Percentiles rank a stretch among this genome's conserved stretches.
Conservation (phyloP, 1,140 invertebrate species). For the Brachionus rubens region DNA sequence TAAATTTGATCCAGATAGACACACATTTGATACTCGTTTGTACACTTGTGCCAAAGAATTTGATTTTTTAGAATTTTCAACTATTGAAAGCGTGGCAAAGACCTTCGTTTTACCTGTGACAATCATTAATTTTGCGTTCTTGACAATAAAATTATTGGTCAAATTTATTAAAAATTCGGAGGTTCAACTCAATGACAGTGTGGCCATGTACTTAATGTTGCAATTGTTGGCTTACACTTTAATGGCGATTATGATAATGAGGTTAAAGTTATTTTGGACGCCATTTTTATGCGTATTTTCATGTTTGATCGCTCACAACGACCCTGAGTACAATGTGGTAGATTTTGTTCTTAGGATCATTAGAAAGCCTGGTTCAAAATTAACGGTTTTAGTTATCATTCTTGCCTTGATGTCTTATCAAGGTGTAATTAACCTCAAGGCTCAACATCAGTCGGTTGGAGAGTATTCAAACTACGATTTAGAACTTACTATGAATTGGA, state of each 20-base stretch:
- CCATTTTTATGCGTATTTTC: conserved; percentile 74
- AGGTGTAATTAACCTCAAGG: conserved; percentile 61
- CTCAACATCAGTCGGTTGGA: conserved; percentile 62
- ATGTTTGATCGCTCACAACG: conserved; percentile 64
- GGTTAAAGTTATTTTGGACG: conserved; percentile 76
- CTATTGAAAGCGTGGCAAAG: conserved; percentile 48
- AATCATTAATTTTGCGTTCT: conserved; percentile 49
- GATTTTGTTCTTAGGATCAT: neutral
- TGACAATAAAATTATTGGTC: conserved; percentile 51
- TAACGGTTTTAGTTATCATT: conserved; percentile 56
- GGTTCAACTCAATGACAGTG: neutral
- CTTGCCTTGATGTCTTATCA: conserved; percentile 61
- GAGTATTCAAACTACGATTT: conserved; percentile 69
- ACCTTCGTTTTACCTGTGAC: conserved; percentile 14
- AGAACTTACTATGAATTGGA: conserved; percentile 74
- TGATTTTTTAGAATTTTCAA: conserved; percentile 69
- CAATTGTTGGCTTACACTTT: conserved; percentile 69
- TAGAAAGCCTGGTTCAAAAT: conserved; percentile 18
- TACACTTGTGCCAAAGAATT: conserved; percentile 80
- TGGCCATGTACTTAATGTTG: conserved; percentile 67
- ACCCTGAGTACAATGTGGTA: neutral
- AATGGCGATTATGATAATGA: conserved; percentile 77
- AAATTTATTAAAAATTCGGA: conserved; percentile 9
- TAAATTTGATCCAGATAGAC: conserved; percentile 65
- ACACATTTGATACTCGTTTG: conserved; percentile 68